phyloP scores from a whole-genome alignment of 2,888 invertebrate species.

The Apoderus coryli region DNA sequence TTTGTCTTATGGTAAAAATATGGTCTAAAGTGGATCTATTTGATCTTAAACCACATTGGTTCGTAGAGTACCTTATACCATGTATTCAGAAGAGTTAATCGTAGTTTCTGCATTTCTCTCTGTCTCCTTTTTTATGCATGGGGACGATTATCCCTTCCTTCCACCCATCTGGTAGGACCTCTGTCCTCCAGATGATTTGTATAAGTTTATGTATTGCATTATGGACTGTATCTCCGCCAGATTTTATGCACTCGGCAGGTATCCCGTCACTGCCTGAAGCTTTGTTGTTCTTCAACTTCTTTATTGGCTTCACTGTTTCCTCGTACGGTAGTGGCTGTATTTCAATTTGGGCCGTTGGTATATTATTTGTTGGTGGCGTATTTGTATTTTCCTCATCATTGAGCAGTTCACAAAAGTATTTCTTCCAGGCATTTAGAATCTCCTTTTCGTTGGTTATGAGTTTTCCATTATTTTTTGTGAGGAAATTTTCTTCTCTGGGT shows the following conservation, averaged over 20 bases:
- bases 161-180: slow-evolving; percentile 4
- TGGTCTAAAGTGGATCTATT: no score
- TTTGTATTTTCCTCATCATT: slow-evolving; percentile 4
- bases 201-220: slow-evolving; percentile 7
- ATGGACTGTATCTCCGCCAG: slow-evolving; percentile 5
- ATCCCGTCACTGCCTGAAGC: slow-evolving; percentile 5
- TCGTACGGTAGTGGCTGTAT: slow-evolving; percentile 2
- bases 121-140: no score
- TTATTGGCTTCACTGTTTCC: slow-evolving; percentile 2
- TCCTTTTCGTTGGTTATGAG: slow-evolving; percentile 7
- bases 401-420: slow-evolving; percentile 7
- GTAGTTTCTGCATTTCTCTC: no score
- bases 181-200: slow-evolving; percentile 6
- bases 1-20: slow-evolving; percentile 9
- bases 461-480: slow-evolving; percentile 4
- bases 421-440: slow-evolving; percentile 7
- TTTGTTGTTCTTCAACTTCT: slow-evolving; percentile 5
- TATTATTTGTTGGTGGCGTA: slow-evolving; percentile 1
- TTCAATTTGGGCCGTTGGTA: slow-evolving; percentile 4
- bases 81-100: no score
- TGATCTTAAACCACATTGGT: no score
- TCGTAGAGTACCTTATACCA: no score
- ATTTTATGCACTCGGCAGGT: slow-evolving; percentile 2
- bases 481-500: slow-evolving; percentile 7
- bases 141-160: slow-evolving; percentile 5